Evolutionary conservation across 30 jellyfish, hydroid and myxozoan species (phyloP).

Genomic region (Haliclystus octoradiatus): DNA sequence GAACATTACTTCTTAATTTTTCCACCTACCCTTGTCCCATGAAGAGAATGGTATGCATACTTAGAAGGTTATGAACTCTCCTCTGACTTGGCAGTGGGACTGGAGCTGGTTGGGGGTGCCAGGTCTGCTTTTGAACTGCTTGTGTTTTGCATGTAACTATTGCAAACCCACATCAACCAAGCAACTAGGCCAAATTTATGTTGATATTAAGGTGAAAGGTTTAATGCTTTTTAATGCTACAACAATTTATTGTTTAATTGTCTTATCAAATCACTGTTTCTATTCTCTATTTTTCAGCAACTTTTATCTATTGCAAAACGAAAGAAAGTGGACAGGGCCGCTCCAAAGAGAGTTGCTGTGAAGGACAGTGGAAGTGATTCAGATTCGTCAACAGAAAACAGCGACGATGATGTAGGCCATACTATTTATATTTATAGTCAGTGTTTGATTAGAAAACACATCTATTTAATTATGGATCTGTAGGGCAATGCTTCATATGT

Average conservation of each 20-base stretch:
- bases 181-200: too few species aligned
- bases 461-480: too few species aligned
- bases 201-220: too few species aligned
- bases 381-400: slow-evolving; percentile 72
- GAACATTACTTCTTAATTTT: too few species aligned
- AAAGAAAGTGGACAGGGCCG: slow-evolving; percentile 23
- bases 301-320: slow-evolving; percentile 42
- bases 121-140: background rate
- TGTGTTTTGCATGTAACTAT: background rate
- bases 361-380: slow-evolving; percentile 48
- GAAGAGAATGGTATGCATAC: too few species aligned
- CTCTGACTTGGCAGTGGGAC: background rate
- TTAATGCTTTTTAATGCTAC: too few species aligned
- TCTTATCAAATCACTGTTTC: background rate
- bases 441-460: background rate
- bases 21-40: too few species aligned
- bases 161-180: background rate
- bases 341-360: slow-evolving; percentile 21
- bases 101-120: too few species aligned
- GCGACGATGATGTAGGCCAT: slow-evolving; percentile 35
- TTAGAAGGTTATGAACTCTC: too few species aligned
- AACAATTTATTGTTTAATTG: too few species aligned
- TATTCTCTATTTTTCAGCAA: slow-evolving; percentile 23
- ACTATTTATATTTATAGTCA: background rate
- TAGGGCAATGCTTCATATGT: too few species aligned